Conservation (phyloP, 2,888 invertebrate species). For the Chymomyza fuscimana region DNA sequence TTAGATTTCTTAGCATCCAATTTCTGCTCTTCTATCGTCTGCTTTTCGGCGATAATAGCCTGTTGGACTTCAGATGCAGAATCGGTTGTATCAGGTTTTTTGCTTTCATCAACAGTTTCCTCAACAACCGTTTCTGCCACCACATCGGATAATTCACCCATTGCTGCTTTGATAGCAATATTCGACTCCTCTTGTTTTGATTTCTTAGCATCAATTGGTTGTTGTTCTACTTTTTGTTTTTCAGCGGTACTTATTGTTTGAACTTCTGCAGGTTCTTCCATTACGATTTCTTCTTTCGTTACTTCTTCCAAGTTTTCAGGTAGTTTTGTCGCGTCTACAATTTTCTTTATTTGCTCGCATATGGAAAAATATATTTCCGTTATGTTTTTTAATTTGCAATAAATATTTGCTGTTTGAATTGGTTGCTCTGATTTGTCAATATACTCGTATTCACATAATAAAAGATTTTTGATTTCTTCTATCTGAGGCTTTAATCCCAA, state of each 20-base stretch:
- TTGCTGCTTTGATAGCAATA: not conserved
- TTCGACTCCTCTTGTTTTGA: conserved; percentile 2
- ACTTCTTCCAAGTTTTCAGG: conserved; percentile 5
- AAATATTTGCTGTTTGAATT: conserved; percentile 29
- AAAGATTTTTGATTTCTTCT: conserved; percentile 48
- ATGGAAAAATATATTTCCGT: conserved; percentile 44
- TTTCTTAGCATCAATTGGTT: conserved; percentile 33
- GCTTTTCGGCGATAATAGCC: conserved; percentile 1
- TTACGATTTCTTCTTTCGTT: no score
- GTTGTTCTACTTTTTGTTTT: conserved; percentile 44
- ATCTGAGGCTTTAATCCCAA: conserved; percentile 34
- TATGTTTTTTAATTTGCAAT: conserved; percentile 43
- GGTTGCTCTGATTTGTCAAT: conserved; percentile 50
- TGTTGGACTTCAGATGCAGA: conserved; percentile 4
- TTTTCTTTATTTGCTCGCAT: conserved; percentile 40
- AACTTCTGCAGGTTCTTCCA: not conserved
- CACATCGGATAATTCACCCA: conserved; percentile 10
- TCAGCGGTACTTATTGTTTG: conserved; percentile 18
- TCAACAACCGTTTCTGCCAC: conserved; percentile 6
- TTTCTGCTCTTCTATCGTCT: conserved; percentile 9
- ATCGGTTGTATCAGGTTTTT: conserved; percentile 14
- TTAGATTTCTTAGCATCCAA: conserved; percentile 6
- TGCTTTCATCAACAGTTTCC: not conserved
- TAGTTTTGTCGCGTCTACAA: not conserved
- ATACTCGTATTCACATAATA: conserved; percentile 54